Evolutionary conservation across 2,888 invertebrate genomes (phyloP).

Genomic region (Nomada hirtipes): DNA sequence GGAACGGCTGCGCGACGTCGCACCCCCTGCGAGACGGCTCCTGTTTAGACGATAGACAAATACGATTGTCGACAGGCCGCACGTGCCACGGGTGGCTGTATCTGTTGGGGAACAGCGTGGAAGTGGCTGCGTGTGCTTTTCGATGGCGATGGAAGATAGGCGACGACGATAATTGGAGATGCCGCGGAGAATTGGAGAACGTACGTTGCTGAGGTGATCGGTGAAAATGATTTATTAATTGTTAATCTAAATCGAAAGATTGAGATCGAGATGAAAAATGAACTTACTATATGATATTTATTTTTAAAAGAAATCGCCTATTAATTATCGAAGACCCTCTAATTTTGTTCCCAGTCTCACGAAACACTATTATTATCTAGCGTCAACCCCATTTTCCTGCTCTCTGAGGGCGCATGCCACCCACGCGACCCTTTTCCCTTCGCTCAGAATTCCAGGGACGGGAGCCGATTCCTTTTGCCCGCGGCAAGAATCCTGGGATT

Average conservation of each 20-base stretch:
- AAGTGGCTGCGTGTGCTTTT: no score
- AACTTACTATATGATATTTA: no score
- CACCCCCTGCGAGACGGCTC: background rate
- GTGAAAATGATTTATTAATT: no score
- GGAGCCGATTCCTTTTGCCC: slow-evolving; percentile 39
- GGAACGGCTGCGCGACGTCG: background rate
- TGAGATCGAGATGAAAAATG: no score
- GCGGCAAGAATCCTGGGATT: slow-evolving; percentile 51
- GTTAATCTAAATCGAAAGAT: no score
- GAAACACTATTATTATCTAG: background rate
- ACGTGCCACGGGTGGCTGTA: background rate
- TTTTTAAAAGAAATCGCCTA: no score
- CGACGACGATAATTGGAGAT: background rate
- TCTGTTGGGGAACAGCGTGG: no score
- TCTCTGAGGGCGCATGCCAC: slow-evolving; percentile 10
- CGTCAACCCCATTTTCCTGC: slow-evolving; percentile 2
- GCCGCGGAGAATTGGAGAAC: background rate
- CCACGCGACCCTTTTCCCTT: slow-evolving; percentile 3
- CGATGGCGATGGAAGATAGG: no score
- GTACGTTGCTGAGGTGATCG: no score
- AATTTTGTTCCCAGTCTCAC: background rate
- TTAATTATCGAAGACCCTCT: no score
- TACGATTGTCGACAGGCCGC: slow-evolving; percentile 33
- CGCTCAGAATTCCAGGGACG: slow-evolving; percentile 17
- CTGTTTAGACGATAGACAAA: slow-evolving; percentile 34